These are phyloP conservation scores for Arbacia lixula DNA, from an alignment of 53 echinoderm and acorn worm genomes.

Conservation along the genomic window DNA sequence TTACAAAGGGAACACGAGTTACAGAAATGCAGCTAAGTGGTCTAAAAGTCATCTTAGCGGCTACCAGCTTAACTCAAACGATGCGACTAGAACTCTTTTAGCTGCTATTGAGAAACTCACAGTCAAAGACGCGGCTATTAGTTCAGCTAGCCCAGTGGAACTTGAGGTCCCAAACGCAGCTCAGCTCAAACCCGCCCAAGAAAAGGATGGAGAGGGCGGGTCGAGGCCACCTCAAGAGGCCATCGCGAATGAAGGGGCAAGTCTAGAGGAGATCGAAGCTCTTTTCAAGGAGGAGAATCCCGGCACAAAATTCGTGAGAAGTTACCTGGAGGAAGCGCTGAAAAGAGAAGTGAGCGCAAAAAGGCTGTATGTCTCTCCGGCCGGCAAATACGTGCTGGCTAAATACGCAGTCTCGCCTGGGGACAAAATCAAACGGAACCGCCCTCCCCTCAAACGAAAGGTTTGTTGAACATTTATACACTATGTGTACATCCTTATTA, in stretches of 20 bases:
- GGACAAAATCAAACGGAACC: not conserved
- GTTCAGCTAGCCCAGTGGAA: constrained; percentile 66
- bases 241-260: constrained; percentile 37
- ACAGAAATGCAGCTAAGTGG: constrained; percentile 95
- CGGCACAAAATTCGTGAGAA: constrained; percentile 76
- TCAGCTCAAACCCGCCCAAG: not conserved
- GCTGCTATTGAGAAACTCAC: constrained; percentile 75
- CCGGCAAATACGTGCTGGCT: constrained; percentile 69
- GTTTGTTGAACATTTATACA: too few species aligned
- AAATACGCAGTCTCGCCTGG: constrained; percentile 23
- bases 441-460: constrained; percentile 21
- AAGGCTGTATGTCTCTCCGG: constrained; percentile 45
- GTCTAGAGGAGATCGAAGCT: constrained; percentile 74
- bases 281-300: constrained; percentile 67
- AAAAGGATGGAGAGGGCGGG: not conserved
- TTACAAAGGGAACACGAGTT: constrained; percentile 96
- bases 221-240: not conserved
- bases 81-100: constrained; percentile 70
- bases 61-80: constrained; percentile 79
- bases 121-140: not conserved
- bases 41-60: constrained; percentile 88
- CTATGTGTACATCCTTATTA: too few species aligned
- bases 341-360: constrained; percentile 77
- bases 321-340: constrained; percentile 68
- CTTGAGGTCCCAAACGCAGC: constrained; percentile 5